A percentile compares a stretch with the other conserved stretches of the same genome.
These are phyloP conservation scores for Megaceryle maxima DNA, from an alignment of 2,113 vertebrate species.

Conservation along the genomic window DNA sequence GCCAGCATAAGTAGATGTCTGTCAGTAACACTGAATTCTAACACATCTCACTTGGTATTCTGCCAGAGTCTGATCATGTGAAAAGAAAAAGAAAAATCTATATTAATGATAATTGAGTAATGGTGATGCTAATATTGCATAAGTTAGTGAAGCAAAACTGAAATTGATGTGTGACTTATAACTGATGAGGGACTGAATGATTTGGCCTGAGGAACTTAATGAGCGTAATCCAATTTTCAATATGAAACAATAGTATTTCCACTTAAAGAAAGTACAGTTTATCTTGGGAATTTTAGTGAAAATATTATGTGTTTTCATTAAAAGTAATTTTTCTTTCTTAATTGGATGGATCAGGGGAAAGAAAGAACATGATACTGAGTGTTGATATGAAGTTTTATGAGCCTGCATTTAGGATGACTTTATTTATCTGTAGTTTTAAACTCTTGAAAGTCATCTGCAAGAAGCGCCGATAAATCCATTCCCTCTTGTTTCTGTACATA, in stretches of 20 bases:
- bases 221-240: not conserved
- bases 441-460: not conserved
- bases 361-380: not conserved
- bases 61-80: not conserved
- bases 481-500: not conserved
- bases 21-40: not conserved
- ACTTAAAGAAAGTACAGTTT: not conserved
- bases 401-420: not conserved
- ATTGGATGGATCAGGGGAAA: not conserved
- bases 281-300: not conserved
- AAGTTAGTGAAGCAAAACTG: not conserved
- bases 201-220: not conserved
- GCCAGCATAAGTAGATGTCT: not conserved
- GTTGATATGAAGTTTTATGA: not conserved
- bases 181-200: not conserved
- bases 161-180: not conserved
- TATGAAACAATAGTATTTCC: not conserved
- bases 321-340: not conserved
- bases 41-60: not conserved
- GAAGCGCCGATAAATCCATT: not conserved
- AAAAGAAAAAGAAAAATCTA: not conserved
- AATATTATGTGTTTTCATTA: not conserved
- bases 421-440: not conserved
- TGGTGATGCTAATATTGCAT: not conserved
- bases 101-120: not conserved